phyloP scores from a whole-genome alignment of 1,140 invertebrate species.

The Leptopilina clavipes region DNA sequence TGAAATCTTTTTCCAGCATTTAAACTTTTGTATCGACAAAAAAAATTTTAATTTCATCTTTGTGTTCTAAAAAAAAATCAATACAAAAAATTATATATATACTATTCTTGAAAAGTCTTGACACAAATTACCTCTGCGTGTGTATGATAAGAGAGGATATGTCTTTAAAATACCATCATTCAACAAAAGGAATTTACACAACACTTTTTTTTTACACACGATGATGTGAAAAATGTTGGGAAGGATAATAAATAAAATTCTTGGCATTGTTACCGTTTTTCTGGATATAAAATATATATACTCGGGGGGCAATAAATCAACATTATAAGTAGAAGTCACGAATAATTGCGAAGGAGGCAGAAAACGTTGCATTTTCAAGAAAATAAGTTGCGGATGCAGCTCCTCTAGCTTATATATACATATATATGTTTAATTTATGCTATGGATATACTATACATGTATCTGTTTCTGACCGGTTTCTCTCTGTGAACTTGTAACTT shows the following conservation, averaged over 20 bases:
- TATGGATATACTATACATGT: neutral
- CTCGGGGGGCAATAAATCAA: neutral
- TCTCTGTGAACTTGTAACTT: slow-evolving; percentile 8
- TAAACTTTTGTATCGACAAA: no score
- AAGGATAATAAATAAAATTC: neutral
- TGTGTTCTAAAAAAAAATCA: no score
- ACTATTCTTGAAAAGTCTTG: neutral
- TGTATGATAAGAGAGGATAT: neutral
- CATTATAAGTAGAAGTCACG: neutral
- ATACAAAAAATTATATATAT: no score
- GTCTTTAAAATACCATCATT: neutral
- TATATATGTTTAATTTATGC: no score
- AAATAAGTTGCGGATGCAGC: slow-evolving; percentile 2
- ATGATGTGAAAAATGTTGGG: neutral
- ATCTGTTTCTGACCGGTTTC: neutral
- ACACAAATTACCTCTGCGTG: neutral
- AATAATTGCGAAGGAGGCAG: slow-evolving; percentile 5
- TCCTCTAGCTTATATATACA: neutral
- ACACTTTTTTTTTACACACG: neutral
- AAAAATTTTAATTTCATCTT: no score
- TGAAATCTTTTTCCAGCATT: no score
- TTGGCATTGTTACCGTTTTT: slow-evolving; percentile 16
- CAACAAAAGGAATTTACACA: neutral
- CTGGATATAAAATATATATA: neutral
- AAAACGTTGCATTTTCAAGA: neutral